Percentiles rank a stretch among this genome's conserved stretches.
Evolutionary conservation across 2,888 invertebrate genomes (phyloP).

Genomic region (Andrena bucephala): DNA sequence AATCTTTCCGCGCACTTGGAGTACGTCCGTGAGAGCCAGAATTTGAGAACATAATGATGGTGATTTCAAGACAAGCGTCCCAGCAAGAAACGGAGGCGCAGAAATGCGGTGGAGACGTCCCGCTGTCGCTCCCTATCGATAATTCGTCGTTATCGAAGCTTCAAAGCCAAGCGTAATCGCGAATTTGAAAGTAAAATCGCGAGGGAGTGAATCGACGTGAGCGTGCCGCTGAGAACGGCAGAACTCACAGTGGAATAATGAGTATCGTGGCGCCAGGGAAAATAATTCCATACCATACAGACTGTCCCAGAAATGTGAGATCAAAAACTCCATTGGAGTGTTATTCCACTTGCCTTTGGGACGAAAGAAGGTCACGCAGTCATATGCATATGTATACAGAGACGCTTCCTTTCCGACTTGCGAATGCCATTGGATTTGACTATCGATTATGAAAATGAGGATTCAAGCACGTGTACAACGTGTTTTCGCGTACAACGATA

Average conservation of each 20-base stretch:
- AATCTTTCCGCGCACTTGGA: conserved; percentile 7
- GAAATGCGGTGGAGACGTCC: conserved; percentile 2
- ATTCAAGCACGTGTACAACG: too few species aligned
- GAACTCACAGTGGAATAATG: neutral
- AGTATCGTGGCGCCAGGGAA: neutral
- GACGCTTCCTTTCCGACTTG: too few species aligned
- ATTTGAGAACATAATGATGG: conserved; percentile 36
- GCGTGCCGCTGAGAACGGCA: conserved; percentile 38
- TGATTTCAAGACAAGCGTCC: conserved; percentile 27
- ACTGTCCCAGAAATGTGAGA: neutral
- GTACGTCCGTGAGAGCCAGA: conserved; percentile 12
- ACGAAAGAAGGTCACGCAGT: too few species aligned
- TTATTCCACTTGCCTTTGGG: neutral
- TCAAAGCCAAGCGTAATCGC: conserved; percentile 30
- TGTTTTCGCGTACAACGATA: too few species aligned
- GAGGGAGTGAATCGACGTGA: conserved; percentile 29
- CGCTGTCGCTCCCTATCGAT: conserved; percentile 29
- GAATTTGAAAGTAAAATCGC: conserved; percentile 57
- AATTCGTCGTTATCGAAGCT: conserved; percentile 40
- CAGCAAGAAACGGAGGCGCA: conserved; percentile 1
- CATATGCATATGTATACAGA: too few species aligned
- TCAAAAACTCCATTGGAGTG: neutral
- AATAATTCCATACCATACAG: neutral
- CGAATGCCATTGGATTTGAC: too few species aligned
- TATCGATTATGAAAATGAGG: too few species aligned